Evolutionary conservation across 2,888 invertebrate species (phyloP).

Genomic region (Nesidiocoris tenuis): DNA sequence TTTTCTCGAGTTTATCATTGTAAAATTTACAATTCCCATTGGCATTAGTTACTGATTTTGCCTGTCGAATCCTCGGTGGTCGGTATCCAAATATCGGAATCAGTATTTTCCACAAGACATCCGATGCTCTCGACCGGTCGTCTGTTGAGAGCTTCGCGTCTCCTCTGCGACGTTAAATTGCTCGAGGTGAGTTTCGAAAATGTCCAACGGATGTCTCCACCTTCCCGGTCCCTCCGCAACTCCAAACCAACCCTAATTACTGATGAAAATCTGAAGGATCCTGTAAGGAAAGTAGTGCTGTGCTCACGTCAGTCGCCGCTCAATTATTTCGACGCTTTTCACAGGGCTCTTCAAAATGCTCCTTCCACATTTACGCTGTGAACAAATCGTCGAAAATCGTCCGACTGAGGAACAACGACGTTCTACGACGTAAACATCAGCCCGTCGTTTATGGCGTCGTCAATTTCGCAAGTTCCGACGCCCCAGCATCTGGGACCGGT

Average conservation of each 20-base stretch:
- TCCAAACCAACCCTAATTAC: too few species aligned
- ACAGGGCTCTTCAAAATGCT: constrained; percentile 25
- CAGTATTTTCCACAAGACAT: too few species aligned
- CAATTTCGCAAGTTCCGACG: constrained; percentile 31
- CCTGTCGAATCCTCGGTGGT: too few species aligned
- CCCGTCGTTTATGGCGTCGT: constrained; percentile 2
- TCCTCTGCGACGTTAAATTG: constrained; percentile 20
- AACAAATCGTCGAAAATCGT: not conserved
- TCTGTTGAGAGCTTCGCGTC: constrained; percentile 19
- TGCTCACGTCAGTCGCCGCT: not conserved
- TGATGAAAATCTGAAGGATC: too few species aligned
- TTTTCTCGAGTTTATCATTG: too few species aligned
- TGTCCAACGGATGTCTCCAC: not conserved
- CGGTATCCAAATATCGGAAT: too few species aligned
- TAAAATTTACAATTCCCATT: too few species aligned
- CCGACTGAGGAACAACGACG: not conserved
- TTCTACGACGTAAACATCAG: constrained; percentile 5
- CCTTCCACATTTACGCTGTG: constrained; percentile 10
- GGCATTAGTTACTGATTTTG: too few species aligned
- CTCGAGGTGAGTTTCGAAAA: constrained; percentile 5
- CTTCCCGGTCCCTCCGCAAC: too few species aligned
- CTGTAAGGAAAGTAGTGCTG: not conserved
- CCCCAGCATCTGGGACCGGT: not conserved
- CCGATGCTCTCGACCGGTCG: constrained; percentile 31
- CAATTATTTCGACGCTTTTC: not conserved